These are phyloP conservation scores for Esperia sulphurella DNA, from an alignment of 2,888 invertebrate genomes.

Conservation along the genomic window DNA sequence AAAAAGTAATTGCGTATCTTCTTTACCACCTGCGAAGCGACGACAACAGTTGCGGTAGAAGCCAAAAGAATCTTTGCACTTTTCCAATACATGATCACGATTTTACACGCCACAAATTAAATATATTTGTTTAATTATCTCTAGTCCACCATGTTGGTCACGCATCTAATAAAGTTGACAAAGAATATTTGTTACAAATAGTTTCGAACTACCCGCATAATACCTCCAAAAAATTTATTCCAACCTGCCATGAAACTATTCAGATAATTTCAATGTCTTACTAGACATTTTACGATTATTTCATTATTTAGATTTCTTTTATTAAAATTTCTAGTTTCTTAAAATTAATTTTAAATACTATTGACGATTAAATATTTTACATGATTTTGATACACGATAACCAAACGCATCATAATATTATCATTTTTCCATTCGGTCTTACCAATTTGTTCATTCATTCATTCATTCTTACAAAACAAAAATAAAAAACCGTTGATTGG, in stretches of 20 bases:
- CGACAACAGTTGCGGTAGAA: slow-evolving; percentile 61
- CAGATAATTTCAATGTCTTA: too few species aligned
- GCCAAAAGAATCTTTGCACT: slow-evolving; percentile 61
- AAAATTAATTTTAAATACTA: too few species aligned
- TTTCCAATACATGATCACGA: slow-evolving; percentile 61
- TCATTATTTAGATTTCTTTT: too few species aligned
- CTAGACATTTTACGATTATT: too few species aligned
- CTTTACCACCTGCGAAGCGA: slow-evolving; percentile 62
- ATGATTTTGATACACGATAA: too few species aligned
- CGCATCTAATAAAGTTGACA: slow-evolving; percentile 31
- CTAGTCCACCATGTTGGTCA: slow-evolving; percentile 63
- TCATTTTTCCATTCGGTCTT: background rate
- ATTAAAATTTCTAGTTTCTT: too few species aligned
- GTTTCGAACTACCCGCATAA: slow-evolving; percentile 20
- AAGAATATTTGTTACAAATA: background rate
- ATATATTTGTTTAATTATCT: slow-evolving; percentile 21
- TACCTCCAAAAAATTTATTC: background rate
- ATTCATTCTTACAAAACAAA: background rate
- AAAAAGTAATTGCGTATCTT: slow-evolving; percentile 60
- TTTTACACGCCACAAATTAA: slow-evolving; percentile 26
- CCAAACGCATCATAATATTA: background rate
- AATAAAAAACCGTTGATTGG: background rate
- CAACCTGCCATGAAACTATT: too few species aligned
- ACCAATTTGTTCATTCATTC: background rate
- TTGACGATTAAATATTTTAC: too few species aligned